These are phyloP conservation scores for Vanacampus margaritifer DNA, from an alignment of 2,113 vertebrate species.

Conservation along the genomic window DNA sequence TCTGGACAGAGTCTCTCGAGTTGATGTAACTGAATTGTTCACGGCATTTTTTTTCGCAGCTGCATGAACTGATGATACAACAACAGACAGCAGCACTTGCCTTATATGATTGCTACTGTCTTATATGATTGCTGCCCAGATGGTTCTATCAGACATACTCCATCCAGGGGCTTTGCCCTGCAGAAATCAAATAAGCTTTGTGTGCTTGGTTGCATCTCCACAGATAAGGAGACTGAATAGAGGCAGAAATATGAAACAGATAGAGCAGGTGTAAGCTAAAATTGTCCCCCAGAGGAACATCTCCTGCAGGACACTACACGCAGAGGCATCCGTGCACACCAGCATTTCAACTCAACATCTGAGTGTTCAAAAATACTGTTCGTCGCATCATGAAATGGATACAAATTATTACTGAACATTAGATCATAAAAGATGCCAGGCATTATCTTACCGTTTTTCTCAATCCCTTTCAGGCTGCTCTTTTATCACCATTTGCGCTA, in stretches of 20 bases:
- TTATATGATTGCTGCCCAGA: conserved; percentile 57
- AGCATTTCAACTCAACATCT: not conserved
- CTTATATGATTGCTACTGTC: conserved; percentile 18
- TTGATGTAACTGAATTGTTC: not conserved
- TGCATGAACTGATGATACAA: conserved; percentile 32
- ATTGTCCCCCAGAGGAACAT: conserved; percentile 43
- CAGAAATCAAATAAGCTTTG: conserved; percentile 65
- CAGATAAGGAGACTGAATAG: conserved; percentile 59
- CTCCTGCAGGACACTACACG: conserved; percentile 28
- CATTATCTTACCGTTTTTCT: no score
- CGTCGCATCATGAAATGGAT: no score
- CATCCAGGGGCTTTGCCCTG: conserved; percentile 44
- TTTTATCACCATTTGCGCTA: no score
- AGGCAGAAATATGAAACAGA: conserved; percentile 42
- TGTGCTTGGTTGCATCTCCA: conserved; percentile 52
- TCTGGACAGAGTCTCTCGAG: conserved; percentile 11
- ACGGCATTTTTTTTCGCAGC: conserved; percentile 25
- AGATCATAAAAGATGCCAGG: no score
- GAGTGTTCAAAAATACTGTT: no score
- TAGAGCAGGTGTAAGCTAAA: conserved; percentile 57
- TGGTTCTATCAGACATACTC: conserved; percentile 52
- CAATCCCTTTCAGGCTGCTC: no score
- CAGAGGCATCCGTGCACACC: not conserved
- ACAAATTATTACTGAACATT: no score
- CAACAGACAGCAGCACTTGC: conserved; percentile 27